phyloP scores from a whole-genome alignment of 2,888 invertebrate genomes.

The Crepidodera aurea region DNA sequence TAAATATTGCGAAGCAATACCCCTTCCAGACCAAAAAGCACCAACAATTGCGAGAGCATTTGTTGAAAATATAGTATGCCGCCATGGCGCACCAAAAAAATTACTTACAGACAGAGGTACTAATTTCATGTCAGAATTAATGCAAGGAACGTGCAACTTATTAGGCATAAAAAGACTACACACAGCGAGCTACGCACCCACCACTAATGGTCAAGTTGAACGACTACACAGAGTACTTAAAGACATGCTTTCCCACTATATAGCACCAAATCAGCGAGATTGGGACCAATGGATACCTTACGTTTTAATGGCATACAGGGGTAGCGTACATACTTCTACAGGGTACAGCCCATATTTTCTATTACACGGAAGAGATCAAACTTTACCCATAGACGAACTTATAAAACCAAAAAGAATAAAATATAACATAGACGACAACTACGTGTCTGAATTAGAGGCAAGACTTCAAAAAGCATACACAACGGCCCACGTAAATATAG shows the following conservation, averaged over 20 bases:
- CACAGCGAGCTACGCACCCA: conserved; percentile 49
- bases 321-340: conserved; percentile 28
- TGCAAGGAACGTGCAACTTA: conserved; percentile 43
- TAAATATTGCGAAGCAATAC: conserved; percentile 47
- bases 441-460: conserved; percentile 30
- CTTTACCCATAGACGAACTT: conserved; percentile 36
- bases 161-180: conserved; percentile 44
- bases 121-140: conserved; percentile 46
- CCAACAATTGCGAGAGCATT: conserved; percentile 45
- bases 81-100: conserved; percentile 46
- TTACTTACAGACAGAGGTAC: conserved; percentile 49
- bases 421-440: conserved; percentile 40
- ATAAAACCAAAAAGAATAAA: conserved; percentile 27
- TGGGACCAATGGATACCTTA: conserved; percentile 50
- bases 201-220: conserved; percentile 50
- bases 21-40: conserved; percentile 46
- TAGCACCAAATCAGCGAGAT: conserved; percentile 39
- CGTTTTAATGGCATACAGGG: conserved; percentile 44
- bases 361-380: conserved; percentile 40
- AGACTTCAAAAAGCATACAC: conserved; percentile 18
- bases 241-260: conserved; percentile 46
- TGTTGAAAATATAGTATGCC: conserved; percentile 42
- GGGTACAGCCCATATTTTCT: conserved; percentile 41
- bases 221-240: conserved; percentile 47
- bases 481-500: background rate